These are phyloP conservation scores for Leptinotarsa peninsularis DNA, from an alignment of 2,888 invertebrate genomes.

Conservation along the genomic window DNA sequence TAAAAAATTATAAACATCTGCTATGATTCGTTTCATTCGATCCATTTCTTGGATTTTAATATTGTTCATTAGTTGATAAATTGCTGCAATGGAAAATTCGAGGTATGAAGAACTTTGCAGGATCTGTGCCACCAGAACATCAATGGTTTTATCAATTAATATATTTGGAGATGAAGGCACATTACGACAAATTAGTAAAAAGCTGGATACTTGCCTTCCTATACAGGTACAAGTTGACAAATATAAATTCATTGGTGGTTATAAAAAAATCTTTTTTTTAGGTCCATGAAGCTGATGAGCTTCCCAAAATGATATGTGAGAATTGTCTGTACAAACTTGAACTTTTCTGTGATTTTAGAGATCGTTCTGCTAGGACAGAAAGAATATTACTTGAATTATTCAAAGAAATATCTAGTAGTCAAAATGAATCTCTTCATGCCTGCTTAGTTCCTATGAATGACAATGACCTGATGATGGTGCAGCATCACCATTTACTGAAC, in stretches of 20 bases:
- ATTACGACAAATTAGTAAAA: constrained; percentile 69
- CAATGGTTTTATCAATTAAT: constrained; percentile 60
- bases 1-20: not conserved
- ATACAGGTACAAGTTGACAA: constrained; percentile 63
- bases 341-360: constrained; percentile 70
- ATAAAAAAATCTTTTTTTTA: constrained; percentile 50
- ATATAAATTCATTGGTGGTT: not conserved
- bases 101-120: constrained; percentile 63
- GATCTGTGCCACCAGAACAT: constrained; percentile 64
- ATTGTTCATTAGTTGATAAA: not conserved
- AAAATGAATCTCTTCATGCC: constrained; percentile 37
- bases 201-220: constrained; percentile 71
- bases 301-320: constrained; percentile 72
- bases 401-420: constrained; percentile 56
- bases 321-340: constrained; percentile 71
- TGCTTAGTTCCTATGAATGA: constrained; percentile 48
- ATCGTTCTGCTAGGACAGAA: constrained; percentile 70
- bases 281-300: constrained; percentile 70
- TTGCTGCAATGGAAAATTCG: constrained; percentile 43
- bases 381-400: constrained; percentile 65
- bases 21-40: not conserved
- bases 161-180: constrained; percentile 67
- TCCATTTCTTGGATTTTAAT: not conserved
- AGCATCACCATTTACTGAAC: constrained; percentile 57
- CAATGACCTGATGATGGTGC: constrained; percentile 59